Percentiles rank a stretch among this genome's conserved stretches.
These are phyloP conservation scores for Rhyacophila brunnea DNA, from an alignment of 1,140 invertebrate genomes.

Conservation along the genomic window DNA sequence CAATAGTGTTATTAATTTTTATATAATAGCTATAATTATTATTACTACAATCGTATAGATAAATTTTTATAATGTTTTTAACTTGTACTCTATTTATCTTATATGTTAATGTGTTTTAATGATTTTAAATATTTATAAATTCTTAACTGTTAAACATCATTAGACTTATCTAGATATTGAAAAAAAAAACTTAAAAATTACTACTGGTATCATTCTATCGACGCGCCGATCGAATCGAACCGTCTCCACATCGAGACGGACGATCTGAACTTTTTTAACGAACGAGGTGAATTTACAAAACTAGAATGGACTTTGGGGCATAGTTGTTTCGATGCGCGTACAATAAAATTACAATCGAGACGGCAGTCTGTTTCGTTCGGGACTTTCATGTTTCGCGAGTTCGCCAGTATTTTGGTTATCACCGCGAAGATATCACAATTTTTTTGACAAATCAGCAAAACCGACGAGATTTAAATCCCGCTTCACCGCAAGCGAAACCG, in stretches of 20 bases:
- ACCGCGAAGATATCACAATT: too few species aligned
- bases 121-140: slow-evolving; percentile 12
- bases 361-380: too few species aligned
- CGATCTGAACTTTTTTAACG: slow-evolving; percentile 6
- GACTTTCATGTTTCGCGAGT: too few species aligned
- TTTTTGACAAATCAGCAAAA: too few species aligned
- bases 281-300: background rate
- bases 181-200: slow-evolving; percentile 16
- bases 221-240: background rate
- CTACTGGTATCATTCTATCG: slow-evolving; percentile 24
- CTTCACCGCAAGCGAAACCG: too few species aligned
- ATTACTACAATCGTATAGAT: slow-evolving; percentile 3
- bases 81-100: slow-evolving; percentile 25
- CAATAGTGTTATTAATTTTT: background rate
- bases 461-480: too few species aligned
- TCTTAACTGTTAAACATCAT: slow-evolving; percentile 13
- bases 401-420: too few species aligned
- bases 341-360: too few species aligned
- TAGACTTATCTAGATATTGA: slow-evolving; percentile 9
- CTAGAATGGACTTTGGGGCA: too few species aligned
- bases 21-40: slow-evolving; percentile 9
- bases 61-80: slow-evolving; percentile 2
- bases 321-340: too few species aligned
- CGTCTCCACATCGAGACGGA: background rate
- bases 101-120: slow-evolving; percentile 13